phyloP scores from a whole-genome alignment of 2,797 vertebrate species.

The Notamacropus eugenii region DNA sequence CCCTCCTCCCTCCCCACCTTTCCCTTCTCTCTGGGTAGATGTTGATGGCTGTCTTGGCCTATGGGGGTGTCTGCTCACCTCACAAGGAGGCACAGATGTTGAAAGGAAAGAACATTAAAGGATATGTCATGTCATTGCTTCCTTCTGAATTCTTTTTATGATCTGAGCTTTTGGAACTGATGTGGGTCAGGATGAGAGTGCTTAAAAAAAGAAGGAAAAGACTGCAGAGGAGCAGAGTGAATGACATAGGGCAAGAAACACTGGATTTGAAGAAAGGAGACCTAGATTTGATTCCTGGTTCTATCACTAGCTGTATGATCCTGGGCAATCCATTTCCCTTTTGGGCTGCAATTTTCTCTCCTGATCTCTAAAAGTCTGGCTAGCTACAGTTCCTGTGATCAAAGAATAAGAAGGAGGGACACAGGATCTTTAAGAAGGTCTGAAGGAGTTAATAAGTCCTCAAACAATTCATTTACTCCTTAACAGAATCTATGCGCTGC shows the following conservation, averaged over 20 bases:
- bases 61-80: not conserved
- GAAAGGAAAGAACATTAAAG: not conserved
- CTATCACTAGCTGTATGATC: not conserved
- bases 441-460: not conserved
- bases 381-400: not conserved
- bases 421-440: not conserved
- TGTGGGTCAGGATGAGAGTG: not conserved
- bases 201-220: not conserved
- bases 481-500: not conserved
- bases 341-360: not conserved
- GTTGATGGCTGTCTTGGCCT: not conserved
- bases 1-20: not conserved
- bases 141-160: not conserved
- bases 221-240: not conserved
- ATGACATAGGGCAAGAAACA: not conserved
- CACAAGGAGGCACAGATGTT: not conserved
- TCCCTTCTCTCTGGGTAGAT: constrained; percentile 17
- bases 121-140: not conserved
- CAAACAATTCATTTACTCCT: not conserved
- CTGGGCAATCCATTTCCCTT: not conserved
- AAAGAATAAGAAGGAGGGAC: not conserved
- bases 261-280: not conserved
- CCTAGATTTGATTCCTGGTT: not conserved
- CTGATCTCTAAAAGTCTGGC: not conserved
- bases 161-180: not conserved